Evolutionary conservation across 2,888 invertebrate genomes (phyloP), one percentile per base, ranked within the genome.

Genomic region (Morpho deidamia): DNA sequence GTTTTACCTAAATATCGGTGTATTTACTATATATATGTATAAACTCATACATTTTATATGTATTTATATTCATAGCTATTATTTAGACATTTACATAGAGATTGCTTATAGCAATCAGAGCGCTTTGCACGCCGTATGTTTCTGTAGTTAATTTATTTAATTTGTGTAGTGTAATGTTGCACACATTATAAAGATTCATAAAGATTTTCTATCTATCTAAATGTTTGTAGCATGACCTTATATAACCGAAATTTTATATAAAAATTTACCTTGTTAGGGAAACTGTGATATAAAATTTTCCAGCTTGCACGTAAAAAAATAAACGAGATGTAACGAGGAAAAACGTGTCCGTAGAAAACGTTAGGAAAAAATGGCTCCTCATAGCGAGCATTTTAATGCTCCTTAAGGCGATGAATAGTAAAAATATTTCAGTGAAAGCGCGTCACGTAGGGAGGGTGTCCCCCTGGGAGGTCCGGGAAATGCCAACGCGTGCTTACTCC

Each of bases 371-470:
- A 60, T 54, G 60, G 65, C 72, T 69, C 66, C 70, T 62, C 69
- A 75, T 76, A 64, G 68, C 76, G 64, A 73, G 74, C 75, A 78
- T 83, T 82, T 82, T 83, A 84, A 84, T 83, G 80, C 75, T 71
- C 62, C 72, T 71, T 65, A 67, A 59, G 67, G 69, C 79, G 77
- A 83, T 82, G 80, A 85, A 87, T 84, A 82, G 81, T 79, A 79
- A 75, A 81, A 82, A 87, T 85, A 86, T 84, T 83, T 84, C 70
- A 78, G 75, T 66, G 72, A 71, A 75, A 77, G 74, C 78, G 74
- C 77, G 80, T 83, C 85, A 85, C 84, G 84, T 83, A 77, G 70
- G 62, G 62, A 63, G 59, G 58, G 49, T 52, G 55, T 55, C 60
- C 67, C 72, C 75, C 74, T 70, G 59, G 67, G 75, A 76, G 81